Percentiles rank a stretch among this genome's conserved stretches.
phyloP scores from a whole-genome alignment of 2,797 vertebrate genomes.

The Peromyscus melanophrys region DNA sequence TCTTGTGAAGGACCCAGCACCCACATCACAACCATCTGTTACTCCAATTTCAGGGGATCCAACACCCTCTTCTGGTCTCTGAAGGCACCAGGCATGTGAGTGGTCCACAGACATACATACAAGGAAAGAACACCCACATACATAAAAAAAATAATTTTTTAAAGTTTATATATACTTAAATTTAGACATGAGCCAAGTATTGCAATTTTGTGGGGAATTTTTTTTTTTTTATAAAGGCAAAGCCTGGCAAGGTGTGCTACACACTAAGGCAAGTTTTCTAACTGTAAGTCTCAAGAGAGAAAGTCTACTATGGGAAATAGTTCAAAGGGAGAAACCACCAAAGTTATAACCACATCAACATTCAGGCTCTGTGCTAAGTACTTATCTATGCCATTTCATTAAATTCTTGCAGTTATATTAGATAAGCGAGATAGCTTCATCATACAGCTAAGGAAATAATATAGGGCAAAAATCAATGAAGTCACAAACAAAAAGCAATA shows the following conservation, averaged over 20 bases:
- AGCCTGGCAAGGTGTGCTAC: not conserved
- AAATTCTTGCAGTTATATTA: not conserved
- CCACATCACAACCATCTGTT: not conserved
- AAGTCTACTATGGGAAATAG: not conserved
- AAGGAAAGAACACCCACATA: not conserved
- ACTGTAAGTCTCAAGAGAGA: not conserved
- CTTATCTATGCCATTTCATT: not conserved
- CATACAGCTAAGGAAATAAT: not conserved
- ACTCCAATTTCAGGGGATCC: not conserved
- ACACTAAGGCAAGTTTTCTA: not conserved
- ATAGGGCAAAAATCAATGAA: not conserved
- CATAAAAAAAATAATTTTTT: not conserved
- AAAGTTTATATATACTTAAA: slow-evolving; percentile 15
- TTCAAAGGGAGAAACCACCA: not conserved
- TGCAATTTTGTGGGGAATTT: not conserved
- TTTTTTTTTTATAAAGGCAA: not conserved
- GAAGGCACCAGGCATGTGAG: not conserved
- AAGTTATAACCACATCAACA: not conserved
- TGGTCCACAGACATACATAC: not conserved
- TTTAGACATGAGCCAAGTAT: not conserved
- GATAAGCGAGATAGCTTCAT: not conserved
- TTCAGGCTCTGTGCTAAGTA: not conserved
- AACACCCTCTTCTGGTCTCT: not conserved
- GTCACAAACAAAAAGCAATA: not conserved
- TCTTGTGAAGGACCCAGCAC: not conserved